A percentile compares a stretch with the other conserved stretches of the same genome.
Evolutionary conservation across 1,140 invertebrate species (phyloP).

Genomic region (Luehdorfia chinensis): DNA sequence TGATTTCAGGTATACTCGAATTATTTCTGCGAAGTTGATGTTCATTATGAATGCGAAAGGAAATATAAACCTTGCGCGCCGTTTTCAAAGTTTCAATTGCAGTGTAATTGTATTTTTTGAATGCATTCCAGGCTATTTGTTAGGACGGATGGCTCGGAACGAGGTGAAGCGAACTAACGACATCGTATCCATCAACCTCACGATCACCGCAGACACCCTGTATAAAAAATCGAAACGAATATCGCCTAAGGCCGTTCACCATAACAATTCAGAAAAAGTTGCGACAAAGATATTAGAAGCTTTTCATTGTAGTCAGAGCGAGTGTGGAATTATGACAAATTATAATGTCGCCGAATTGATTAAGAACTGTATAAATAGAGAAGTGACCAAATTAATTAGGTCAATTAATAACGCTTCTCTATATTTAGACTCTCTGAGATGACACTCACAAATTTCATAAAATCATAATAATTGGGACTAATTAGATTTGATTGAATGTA

Average conservation of each 20-base stretch:
- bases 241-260: constrained; percentile 50
- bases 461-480: constrained; percentile 2
- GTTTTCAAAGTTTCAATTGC: background rate
- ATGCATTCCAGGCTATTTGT: constrained; percentile 50
- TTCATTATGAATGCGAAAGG: no score
- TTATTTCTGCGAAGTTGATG: no score
- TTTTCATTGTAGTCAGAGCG: constrained; percentile 43
- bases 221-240: constrained; percentile 54
- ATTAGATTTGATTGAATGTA: background rate
- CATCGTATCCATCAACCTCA: constrained; percentile 48
- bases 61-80: background rate
- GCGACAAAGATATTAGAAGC: constrained; percentile 39
- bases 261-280: constrained; percentile 49
- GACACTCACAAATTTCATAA: constrained; percentile 31
- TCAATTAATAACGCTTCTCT: constrained; percentile 51
- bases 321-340: constrained; percentile 42
- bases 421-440: constrained; percentile 59
- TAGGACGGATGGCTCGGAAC: constrained; percentile 52
- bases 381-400: constrained; percentile 49
- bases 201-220: constrained; percentile 40
- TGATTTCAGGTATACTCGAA: no score
- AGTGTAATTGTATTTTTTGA: no score
- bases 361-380: constrained; percentile 40
- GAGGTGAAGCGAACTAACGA: constrained; percentile 43
- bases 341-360: constrained; percentile 51